phyloP scores from a whole-genome alignment of 2,797 vertebrate species.

The Chromobotia macracanthus region DNA sequence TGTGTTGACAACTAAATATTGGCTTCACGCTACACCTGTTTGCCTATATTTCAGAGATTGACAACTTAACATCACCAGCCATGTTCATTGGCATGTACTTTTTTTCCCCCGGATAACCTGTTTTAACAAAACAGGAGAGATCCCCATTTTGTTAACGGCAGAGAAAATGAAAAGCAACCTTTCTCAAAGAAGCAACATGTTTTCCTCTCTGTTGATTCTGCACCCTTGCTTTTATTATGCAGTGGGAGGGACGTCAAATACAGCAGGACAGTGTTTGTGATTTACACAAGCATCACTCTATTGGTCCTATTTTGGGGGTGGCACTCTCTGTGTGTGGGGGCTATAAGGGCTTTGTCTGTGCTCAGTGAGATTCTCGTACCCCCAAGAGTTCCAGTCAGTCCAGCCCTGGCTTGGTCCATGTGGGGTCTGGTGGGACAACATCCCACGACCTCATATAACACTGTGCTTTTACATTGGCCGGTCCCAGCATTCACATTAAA shows the following conservation, averaged over 20 bases:
- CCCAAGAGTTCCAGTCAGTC: conserved; percentile 43
- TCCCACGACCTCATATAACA: conserved; percentile 1
- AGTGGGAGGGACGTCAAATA: conserved; percentile 24
- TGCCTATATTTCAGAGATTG: neutral
- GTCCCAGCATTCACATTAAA: neutral
- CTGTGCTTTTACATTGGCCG: conserved; percentile 21
- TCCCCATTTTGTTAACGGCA: too few relatives aligned
- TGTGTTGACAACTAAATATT: neutral
- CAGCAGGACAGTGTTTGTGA: conserved; percentile 56
- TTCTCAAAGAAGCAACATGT: conserved; percentile 1
- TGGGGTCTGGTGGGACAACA: conserved; percentile 67
- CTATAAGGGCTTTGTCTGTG: conserved; percentile 71
- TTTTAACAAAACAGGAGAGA: conserved; percentile 1
- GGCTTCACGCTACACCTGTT: neutral
- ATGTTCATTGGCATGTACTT: conserved; percentile 35
- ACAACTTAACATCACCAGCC: conserved; percentile 51
- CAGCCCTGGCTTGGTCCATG: conserved; percentile 58
- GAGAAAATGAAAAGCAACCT: neutral
- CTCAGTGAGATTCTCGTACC: conserved; percentile 69
- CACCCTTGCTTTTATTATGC: conserved; percentile 41
- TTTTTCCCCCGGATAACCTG: conserved; percentile 49
- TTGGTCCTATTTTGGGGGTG: conserved; percentile 56
- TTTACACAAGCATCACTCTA: conserved; percentile 65
- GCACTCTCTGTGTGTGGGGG: conserved; percentile 59
- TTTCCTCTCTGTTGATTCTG: conserved; percentile 14